Conservation (phyloP, 2,113 vertebrate species). For the Hepsetus odoe region DNA sequence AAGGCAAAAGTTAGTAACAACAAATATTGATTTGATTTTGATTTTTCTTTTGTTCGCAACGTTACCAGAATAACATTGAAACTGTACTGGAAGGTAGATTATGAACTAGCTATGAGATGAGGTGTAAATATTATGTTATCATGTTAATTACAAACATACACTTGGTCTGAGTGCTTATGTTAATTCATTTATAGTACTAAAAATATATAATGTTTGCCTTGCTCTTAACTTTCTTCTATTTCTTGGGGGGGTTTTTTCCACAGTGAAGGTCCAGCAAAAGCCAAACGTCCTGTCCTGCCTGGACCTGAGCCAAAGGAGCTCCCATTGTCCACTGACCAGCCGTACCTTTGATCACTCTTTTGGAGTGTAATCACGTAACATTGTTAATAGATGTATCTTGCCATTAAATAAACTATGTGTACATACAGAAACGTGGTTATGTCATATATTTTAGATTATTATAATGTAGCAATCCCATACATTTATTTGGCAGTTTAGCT, state of each 20-base stretch:
- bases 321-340: conserved; percentile 86
- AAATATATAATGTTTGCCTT: too few species aligned
- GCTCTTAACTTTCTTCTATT: neutral
- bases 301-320: conserved; percentile 72
- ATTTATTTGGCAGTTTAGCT: neutral
- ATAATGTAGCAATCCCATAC: neutral
- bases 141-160: too few species aligned
- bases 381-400: conserved; percentile 6
- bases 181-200: too few species aligned
- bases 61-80: too few species aligned
- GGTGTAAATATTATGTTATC: too few species aligned
- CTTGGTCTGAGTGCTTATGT: too few species aligned
- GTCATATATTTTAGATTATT: neutral
- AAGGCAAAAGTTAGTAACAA: too few species aligned
- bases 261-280: conserved; percentile 71
- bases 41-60: too few species aligned
- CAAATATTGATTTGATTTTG: too few species aligned
- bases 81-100: too few species aligned
- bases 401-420: conserved; percentile 29
- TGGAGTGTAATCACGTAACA: neutral
- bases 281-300: conserved; percentile 81
- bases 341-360: conserved; percentile 74
- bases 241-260: neutral
- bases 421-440: conserved; percentile 6
- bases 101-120: too few species aligned